Evolutionary conservation across 2,888 invertebrate genomes (phyloP), one percentile per base, ranked within the genome.

Genomic region (Cephus pulcher): DNA sequence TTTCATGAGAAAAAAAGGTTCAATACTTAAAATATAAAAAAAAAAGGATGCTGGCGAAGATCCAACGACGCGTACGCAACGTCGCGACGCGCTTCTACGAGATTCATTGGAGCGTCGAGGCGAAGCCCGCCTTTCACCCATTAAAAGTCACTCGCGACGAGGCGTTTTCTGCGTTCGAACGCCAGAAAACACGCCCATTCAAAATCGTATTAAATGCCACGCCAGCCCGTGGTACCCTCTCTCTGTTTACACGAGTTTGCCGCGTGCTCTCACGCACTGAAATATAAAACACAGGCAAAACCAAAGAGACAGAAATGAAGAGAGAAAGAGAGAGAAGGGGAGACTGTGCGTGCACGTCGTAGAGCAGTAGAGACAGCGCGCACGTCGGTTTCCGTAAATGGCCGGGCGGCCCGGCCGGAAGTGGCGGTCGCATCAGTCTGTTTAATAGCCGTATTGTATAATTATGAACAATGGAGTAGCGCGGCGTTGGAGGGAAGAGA

Each of bases 361-460:
- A 23, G 78, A 75, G 83, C 80, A 75, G 83, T 82, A 78, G 76
- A 84, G 85, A 84, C 86, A 86, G 85, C 82, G 86, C 84, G 84
- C 83, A 83, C 84, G 81, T 81, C 82, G 83, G 87, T 85, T 89
- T 89, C 88, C 89, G 88, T 90, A 90, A 90, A 89, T 89, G 89
- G 86, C 82, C 82, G 82, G 84, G 87, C 83, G 84, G 81, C 81
- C 83, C 84, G 86, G 86, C 88, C 90, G 91, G 91, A 91, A 89
- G 87, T 87, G 86, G 87, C 85, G 89, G 89, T 91, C 91, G 90
- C 90, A 91, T 91, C 91, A 90, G 90, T 90, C 90, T 90, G 91
- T 90, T 91, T 90, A 91, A 91, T 90, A 91, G 91, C 90, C 90
- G 91, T 90, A 91, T 91, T 91, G 91, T 91, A 91, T 90, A 91